phyloP scores from a whole-genome alignment of 1,140 invertebrate species.

The Elymnias hypermnestra region DNA sequence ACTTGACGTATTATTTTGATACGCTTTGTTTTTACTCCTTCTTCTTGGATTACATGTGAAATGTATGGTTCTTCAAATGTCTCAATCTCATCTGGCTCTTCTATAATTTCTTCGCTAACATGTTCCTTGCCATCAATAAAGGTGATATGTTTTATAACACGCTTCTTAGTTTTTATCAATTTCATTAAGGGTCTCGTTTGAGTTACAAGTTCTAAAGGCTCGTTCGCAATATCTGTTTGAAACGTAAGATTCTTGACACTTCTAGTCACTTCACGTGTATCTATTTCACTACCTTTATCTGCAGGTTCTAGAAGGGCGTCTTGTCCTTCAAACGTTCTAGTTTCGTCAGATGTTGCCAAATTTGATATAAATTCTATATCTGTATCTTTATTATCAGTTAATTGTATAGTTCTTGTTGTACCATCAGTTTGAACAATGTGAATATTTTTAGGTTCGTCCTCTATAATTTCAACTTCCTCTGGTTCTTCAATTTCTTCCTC shows the following conservation, averaged over 20 bases:
- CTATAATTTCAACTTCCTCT: conserved; percentile 77
- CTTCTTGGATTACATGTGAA: conserved; percentile 39
- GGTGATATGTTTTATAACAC: conserved; percentile 84
- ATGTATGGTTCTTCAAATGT: conserved; percentile 46
- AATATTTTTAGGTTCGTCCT: conserved; percentile 44
- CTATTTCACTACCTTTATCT: background rate
- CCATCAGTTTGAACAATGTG: conserved; percentile 79
- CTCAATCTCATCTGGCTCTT: conserved; percentile 82
- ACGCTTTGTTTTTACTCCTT: conserved; percentile 74
- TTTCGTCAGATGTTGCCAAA: no score
- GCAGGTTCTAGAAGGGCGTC: conserved; percentile 5
- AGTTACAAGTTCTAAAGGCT: background rate
- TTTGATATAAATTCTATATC: conserved; percentile 66
- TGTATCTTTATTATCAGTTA: conserved; percentile 82
- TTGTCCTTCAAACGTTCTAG: no score
- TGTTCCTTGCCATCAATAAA: conserved; percentile 88
- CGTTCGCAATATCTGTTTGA: background rate
- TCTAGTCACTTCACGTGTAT: background rate
- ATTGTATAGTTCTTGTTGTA: conserved; percentile 81
- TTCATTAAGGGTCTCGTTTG: conserved; percentile 66
- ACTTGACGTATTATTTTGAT: conserved; percentile 82
- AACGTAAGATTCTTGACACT: background rate
- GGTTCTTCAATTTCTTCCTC: conserved; percentile 86
- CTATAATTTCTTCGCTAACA: conserved; percentile 83
- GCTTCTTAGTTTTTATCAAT: conserved; percentile 77